A percentile compares a stretch with the other conserved stretches of the same genome.
These are phyloP conservation scores for Callyntrura guangdongensis DNA, from an alignment of 2,888 invertebrate genomes.

Conservation along the genomic window DNA sequence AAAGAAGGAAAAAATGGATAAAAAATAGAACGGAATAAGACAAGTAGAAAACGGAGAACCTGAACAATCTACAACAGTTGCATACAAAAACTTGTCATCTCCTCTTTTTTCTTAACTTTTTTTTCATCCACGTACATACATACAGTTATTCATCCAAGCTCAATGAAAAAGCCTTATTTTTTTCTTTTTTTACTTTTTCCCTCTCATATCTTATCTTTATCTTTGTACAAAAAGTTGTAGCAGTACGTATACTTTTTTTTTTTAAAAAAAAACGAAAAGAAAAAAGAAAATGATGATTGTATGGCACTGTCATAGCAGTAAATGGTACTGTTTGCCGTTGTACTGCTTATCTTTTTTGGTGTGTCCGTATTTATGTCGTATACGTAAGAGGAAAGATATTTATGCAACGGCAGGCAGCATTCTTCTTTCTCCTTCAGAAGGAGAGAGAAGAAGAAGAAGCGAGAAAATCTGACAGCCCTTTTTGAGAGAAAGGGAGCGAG, in stretches of 20 bases:
- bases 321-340: constrained; percentile 15
- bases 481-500: constrained; percentile 8
- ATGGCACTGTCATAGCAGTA: constrained; percentile 23
- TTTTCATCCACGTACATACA: background rate
- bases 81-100: constrained; percentile 69
- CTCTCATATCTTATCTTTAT: constrained; percentile 51
- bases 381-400: constrained; percentile 40
- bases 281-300: constrained; percentile 58
- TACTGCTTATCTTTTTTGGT: constrained; percentile 43
- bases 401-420: constrained; percentile 51
- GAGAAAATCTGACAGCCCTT: constrained; percentile 57
- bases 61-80: constrained; percentile 69
- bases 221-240: constrained; percentile 13
- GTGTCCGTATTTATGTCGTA: background rate
- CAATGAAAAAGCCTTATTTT: background rate
- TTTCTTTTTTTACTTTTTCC: background rate
- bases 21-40: background rate
- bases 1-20: constrained; percentile 48
- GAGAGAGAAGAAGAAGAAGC: constrained; percentile 46
- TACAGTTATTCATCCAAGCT: background rate
- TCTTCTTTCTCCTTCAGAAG: constrained; percentile 27
- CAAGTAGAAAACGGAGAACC: constrained; percentile 44
- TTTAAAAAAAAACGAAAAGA: no score
- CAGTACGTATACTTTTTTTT: background rate
- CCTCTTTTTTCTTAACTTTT: constrained; percentile 9